Conservation (phyloP, 2,113 vertebrate genomes). For the Corvus cornix region DNA sequence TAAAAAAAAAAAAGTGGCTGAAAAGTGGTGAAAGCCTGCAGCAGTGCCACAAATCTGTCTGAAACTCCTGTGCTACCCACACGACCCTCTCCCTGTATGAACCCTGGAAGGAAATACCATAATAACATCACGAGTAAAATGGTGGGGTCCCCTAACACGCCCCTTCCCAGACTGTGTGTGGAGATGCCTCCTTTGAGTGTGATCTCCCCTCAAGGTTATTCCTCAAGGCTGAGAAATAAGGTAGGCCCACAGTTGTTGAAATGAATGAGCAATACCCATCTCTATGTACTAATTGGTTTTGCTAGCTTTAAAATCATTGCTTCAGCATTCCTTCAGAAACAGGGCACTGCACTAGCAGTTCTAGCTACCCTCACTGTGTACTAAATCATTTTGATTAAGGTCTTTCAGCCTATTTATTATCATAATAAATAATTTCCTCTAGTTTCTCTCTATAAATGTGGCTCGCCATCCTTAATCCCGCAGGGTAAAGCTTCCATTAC, state of each 20-base stretch:
- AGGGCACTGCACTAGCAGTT: neutral
- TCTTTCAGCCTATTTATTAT: neutral
- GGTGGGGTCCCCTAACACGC: fast-evolving
- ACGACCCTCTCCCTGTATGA: neutral
- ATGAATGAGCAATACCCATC: neutral
- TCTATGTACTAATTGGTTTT: neutral
- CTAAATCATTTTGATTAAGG: neutral
- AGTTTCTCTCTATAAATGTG: neutral
- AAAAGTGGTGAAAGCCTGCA: neutral
- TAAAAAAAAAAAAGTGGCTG: neutral
- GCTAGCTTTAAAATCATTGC: fast-evolving
- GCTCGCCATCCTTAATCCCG: too few relatives aligned
- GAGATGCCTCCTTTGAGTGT: neutral
- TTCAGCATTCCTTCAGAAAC: neutral
- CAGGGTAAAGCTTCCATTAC: neutral
- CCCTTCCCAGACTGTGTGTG: too few relatives aligned
- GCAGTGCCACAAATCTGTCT: neutral
- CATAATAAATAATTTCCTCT: neutral
- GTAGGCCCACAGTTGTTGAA: too few relatives aligned
- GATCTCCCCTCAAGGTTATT: neutral
- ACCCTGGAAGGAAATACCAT: neutral
- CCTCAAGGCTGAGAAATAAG: neutral
- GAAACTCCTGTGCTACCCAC: neutral
- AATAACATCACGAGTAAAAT: neutral
- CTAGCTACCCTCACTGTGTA: neutral